Evolutionary conservation across 2,113 vertebrate genomes (phyloP).

Genomic region (Ciconia maguari): DNA sequence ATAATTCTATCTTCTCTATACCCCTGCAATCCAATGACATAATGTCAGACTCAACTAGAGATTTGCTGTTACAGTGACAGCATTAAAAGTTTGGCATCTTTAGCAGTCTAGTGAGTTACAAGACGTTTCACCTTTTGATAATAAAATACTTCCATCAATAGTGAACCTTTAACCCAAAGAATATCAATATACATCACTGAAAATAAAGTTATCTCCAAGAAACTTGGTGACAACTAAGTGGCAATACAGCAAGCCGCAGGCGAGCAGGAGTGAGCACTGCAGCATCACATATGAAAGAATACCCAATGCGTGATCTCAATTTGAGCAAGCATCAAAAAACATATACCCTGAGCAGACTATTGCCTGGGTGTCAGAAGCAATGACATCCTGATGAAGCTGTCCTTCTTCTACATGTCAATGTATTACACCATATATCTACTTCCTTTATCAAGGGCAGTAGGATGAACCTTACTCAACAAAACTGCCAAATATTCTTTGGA

Average conservation of each 20-base stretch:
- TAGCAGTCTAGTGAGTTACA: neutral
- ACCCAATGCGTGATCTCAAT: neutral
- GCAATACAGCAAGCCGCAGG: neutral
- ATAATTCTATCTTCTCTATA: neutral
- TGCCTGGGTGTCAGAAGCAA: neutral
- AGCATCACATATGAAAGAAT: neutral
- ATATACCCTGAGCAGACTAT: neutral
- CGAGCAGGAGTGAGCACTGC: neutral
- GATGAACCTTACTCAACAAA: neutral
- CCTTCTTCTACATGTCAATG: neutral
- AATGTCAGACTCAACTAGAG: neutral
- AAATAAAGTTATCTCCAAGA: neutral
- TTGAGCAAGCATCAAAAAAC: too few species aligned
- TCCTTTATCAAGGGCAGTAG: neutral
- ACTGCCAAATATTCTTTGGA: neutral
- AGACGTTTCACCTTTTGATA: conserved; percentile 1
- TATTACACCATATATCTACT: neutral
- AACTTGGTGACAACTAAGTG: neutral
- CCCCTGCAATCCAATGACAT: neutral
- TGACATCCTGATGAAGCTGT: neutral
- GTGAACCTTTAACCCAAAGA: neutral
- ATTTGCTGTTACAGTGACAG: neutral
- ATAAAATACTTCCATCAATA: conserved; percentile 6
- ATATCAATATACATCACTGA: neutral
- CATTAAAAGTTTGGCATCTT: neutral